A percentile compares a stretch with the other conserved stretches of the same genome.
Conservation (phyloP, 2,797 vertebrate genomes). For the Menidia menidia region DNA sequence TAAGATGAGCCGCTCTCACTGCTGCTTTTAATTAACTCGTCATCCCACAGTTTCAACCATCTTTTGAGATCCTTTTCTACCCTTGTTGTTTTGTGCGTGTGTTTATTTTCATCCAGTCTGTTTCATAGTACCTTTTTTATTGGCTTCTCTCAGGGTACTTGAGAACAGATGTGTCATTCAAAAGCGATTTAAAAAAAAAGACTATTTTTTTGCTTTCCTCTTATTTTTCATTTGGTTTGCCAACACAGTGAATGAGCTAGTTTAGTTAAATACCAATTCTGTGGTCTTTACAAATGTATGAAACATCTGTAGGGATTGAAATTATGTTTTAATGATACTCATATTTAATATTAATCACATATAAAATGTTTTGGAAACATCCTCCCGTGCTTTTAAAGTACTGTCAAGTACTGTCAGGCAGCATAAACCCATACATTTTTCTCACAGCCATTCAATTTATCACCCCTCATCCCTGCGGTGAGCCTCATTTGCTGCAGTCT, state of each 20-base stretch:
- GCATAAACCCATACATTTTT: no score
- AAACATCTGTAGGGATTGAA: background rate
- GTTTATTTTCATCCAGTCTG: background rate
- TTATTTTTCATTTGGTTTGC: no score
- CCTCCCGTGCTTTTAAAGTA: background rate
- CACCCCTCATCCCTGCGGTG: conserved; percentile 47
- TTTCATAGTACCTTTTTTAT: background rate
- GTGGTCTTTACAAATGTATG: background rate
- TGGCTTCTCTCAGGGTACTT: background rate
- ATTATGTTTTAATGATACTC: background rate
- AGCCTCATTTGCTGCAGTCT: conserved; percentile 52
- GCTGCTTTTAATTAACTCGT: conserved; percentile 26
- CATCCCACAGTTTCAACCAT: background rate
- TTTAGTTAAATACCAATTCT: background rate
- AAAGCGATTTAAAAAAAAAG: no score
- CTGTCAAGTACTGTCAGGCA: background rate
- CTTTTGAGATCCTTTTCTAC: no score
- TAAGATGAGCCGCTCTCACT: background rate
- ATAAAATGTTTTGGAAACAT: background rate
- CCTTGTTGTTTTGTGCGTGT: background rate
- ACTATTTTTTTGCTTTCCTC: no score
- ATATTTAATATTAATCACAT: no score
- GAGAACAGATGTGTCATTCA: no score
- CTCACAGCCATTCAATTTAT: conserved; percentile 44
- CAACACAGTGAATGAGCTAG: background rate